A percentile compares a stretch with the other conserved stretches of the same genome.
phyloP scores from a whole-genome alignment of 2,113 vertebrate species.

The Machaerirhynchus nigripectus region DNA sequence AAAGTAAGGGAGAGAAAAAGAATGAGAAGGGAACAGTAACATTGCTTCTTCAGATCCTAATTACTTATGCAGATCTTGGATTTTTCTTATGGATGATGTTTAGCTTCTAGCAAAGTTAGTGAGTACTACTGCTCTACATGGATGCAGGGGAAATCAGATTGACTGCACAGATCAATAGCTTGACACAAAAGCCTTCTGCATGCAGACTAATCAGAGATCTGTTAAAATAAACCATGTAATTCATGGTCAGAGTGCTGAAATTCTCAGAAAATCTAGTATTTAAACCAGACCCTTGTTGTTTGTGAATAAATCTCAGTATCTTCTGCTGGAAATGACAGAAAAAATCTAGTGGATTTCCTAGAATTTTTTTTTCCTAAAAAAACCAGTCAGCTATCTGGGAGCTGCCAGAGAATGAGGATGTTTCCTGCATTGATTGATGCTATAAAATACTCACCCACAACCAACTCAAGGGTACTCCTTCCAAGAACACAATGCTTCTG shows the following conservation, averaged over 20 bases:
- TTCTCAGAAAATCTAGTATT: background rate
- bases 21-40: background rate
- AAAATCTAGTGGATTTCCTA: slow-evolving; percentile 44
- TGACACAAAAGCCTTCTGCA: background rate
- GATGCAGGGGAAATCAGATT: background rate
- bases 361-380: too few species aligned
- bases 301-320: background rate
- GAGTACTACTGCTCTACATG: background rate
- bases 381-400: background rate
- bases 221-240: background rate
- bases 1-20: background rate
- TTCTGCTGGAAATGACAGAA: background rate
- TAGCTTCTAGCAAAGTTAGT: slow-evolving; percentile 24
- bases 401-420: slow-evolving; percentile 23
- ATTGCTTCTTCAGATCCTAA: background rate
- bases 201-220: background rate
- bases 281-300: background rate
- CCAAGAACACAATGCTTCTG: slow-evolving; percentile 61
- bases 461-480: slow-evolving; percentile 61
- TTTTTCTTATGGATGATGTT: background rate
- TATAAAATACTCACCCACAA: slow-evolving; percentile 56
- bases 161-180: slow-evolving; percentile 20
- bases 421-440: slow-evolving; percentile 38
- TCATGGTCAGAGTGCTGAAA: background rate
- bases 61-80: slow-evolving; percentile 11